phyloP scores from a whole-genome alignment of 2,797 vertebrate genomes.

The Pangasius larnaudii region DNA sequence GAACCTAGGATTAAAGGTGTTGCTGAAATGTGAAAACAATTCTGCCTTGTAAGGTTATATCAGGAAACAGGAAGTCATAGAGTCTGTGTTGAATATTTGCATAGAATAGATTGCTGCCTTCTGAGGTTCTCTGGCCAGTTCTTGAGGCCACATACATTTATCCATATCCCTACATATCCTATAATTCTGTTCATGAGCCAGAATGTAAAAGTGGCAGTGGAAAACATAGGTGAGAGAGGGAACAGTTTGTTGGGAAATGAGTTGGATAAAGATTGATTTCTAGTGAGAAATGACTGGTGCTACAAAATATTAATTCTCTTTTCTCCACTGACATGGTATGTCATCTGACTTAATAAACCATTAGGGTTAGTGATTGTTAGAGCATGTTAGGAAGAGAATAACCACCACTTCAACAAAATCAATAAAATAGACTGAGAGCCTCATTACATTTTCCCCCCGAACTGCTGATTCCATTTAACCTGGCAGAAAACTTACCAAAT shows the following conservation, averaged over 20 bases:
- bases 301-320: neutral
- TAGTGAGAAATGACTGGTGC: neutral
- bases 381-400: neutral
- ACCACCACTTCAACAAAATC: neutral
- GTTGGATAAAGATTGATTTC: neutral
- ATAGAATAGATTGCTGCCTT: neutral
- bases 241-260: neutral
- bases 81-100: neutral
- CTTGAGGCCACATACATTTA: neutral
- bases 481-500: neutral
- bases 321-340: neutral
- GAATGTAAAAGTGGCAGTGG: neutral
- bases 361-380: neutral
- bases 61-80: neutral
- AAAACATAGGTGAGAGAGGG: neutral
- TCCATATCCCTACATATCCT: neutral
- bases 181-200: neutral
- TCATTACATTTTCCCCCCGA: neutral
- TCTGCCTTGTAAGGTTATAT: neutral
- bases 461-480: constrained; percentile 1
- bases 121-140: neutral
- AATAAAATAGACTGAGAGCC: neutral
- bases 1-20: neutral
- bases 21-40: neutral
- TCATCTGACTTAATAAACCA: neutral